Evolutionary conservation across 2,113 vertebrate species (phyloP).

Genomic region (Chaenocephalus aceratus): DNA sequence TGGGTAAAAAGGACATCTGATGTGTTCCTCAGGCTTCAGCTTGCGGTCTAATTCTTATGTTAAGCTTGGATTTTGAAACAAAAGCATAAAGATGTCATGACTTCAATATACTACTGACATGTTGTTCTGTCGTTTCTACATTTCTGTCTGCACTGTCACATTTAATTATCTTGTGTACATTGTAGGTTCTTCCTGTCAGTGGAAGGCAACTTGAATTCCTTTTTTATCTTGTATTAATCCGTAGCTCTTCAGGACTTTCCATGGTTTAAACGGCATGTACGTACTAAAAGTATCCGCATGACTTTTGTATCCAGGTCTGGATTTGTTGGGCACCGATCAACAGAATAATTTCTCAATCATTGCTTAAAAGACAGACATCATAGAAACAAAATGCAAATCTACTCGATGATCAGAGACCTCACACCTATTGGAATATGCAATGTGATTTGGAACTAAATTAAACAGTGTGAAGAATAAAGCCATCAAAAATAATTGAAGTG

Average conservation of each 20-base stretch:
- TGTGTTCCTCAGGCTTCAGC: neutral
- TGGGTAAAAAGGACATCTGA: neutral
- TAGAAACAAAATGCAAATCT: neutral
- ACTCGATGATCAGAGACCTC: neutral
- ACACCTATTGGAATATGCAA: neutral
- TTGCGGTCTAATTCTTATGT: neutral
- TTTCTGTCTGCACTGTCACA: neutral
- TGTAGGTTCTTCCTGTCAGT: neutral
- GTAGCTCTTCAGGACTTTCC: neutral
- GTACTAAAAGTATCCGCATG: neutral
- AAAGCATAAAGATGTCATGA: neutral
- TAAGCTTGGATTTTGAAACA: neutral
- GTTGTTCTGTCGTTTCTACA: neutral
- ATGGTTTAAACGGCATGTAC: neutral
- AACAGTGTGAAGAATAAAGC: neutral
- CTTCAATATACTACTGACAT: no score
- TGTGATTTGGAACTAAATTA: neutral
- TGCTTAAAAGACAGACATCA: neutral
- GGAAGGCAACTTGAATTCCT: neutral
- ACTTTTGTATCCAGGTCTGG: neutral
- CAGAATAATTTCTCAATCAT: neutral
- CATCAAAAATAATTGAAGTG: neutral
- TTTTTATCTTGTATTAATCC: neutral
- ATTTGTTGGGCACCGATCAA: constrained; percentile 4
- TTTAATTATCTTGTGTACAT: neutral